Evolutionary conservation across 2,797 vertebrate genomes (phyloP).

Genomic region (Schizothorax lantsangensis): DNA sequence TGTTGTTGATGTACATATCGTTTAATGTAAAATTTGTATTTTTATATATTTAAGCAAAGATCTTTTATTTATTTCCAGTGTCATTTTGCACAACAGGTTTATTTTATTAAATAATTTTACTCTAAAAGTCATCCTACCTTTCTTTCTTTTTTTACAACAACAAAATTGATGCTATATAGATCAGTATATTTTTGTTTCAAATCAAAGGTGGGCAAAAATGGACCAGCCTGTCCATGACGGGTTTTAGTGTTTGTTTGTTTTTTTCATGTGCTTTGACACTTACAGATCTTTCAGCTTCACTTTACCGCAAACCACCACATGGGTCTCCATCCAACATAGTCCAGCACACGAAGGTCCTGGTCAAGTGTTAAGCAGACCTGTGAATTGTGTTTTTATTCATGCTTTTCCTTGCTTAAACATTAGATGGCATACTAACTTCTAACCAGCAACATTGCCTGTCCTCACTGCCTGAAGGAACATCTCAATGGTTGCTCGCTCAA

Average conservation of each 20-base stretch:
- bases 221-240: neutral
- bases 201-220: neutral
- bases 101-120: neutral
- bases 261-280: neutral
- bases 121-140: neutral
- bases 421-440: neutral
- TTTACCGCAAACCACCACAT: no score
- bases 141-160: no score
- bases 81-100: neutral
- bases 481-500: no score
- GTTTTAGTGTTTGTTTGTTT: neutral
- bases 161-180: neutral
- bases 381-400: no score
- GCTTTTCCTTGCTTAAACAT: neutral
- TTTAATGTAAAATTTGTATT: neutral
- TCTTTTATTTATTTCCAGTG: neutral
- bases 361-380: no score
- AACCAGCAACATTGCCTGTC: no score
- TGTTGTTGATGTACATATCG: neutral
- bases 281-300: no score
- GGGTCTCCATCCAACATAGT: no score
- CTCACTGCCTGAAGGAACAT: neutral
- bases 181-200: neutral
- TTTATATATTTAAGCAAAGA: neutral
- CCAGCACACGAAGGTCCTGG: no score